These are phyloP conservation scores for Formica aserva DNA, from an alignment of 2,888 invertebrate genomes.

Conservation along the genomic window DNA sequence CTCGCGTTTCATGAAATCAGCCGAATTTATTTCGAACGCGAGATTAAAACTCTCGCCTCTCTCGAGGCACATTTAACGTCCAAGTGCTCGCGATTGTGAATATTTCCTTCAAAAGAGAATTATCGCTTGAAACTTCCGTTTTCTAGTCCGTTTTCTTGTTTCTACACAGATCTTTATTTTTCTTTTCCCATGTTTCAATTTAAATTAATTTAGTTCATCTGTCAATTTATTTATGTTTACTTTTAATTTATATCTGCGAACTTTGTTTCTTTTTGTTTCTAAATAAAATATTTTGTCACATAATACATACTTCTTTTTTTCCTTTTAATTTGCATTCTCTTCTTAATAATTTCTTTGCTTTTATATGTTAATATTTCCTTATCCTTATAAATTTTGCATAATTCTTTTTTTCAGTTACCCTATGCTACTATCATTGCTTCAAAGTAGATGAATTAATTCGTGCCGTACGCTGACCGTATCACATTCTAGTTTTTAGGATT, in stretches of 20 bases:
- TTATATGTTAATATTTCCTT: neutral
- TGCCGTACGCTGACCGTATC: neutral
- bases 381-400: neutral
- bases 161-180: neutral
- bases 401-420: neutral
- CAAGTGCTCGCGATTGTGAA: slow-evolving; percentile 8
- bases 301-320: neutral
- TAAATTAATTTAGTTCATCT: neutral
- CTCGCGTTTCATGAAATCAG: slow-evolving; percentile 45
- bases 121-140: neutral
- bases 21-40: slow-evolving; percentile 48
- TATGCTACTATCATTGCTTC: neutral
- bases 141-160: neutral
- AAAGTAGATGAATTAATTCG: slow-evolving; percentile 12
- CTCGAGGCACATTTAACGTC: neutral
- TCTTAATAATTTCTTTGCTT: neutral
- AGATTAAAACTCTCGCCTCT: slow-evolving; percentile 15
- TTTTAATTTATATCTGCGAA: neutral
- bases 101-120: slow-evolving; percentile 11
- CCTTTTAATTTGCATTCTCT: neutral
- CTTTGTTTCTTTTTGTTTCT: neutral
- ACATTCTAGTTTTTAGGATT: neutral
- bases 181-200: neutral
- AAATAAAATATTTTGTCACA: neutral
- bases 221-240: neutral